Evolutionary conservation across 1,140 invertebrate species (phyloP).

Genomic region (Penaeus vannamei): DNA sequence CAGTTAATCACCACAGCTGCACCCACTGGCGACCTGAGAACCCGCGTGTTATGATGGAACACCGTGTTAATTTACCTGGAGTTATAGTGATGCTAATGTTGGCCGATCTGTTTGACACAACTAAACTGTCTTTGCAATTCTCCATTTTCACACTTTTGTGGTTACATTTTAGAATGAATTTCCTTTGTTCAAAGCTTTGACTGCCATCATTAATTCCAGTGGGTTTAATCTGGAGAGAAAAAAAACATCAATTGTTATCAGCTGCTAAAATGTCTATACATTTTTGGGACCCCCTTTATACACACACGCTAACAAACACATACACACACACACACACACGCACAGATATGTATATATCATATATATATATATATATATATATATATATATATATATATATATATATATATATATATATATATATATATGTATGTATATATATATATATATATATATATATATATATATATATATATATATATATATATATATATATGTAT

Average conservation of each 20-base stretch:
- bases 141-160: background rate
- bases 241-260: no score
- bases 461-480: background rate
- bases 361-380: background rate
- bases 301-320: no score
- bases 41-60: constrained; percentile 5
- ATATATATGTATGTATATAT: background rate
- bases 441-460: background rate
- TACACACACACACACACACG: no score
- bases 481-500: background rate
- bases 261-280: no score
- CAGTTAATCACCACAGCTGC: background rate
- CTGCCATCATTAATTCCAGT: no score
- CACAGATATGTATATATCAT: background rate
- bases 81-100: background rate
- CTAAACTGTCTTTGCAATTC: no score
- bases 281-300: no score
- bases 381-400: background rate
- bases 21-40: background rate
- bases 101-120: background rate
- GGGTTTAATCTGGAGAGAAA: no score
- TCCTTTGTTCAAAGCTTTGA: no score
- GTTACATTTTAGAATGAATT: background rate
- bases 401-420: background rate
- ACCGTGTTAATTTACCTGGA: background rate